Evolutionary conservation across 2,888 invertebrate species (phyloP).

Genomic region (Opisthograptis luteolata): DNA sequence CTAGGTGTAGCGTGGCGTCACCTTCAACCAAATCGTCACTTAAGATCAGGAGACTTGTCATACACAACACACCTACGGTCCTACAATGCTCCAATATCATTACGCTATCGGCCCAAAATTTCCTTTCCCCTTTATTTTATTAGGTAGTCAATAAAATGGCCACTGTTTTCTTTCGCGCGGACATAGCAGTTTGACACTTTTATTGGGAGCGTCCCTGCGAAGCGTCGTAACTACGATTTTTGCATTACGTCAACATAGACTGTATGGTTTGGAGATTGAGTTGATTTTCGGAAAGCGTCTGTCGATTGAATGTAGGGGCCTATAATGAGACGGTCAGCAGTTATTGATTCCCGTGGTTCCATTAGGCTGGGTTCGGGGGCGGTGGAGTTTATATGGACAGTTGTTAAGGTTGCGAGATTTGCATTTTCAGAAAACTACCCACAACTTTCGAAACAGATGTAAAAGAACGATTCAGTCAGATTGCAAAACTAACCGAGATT

Average conservation of each 20-base stretch:
- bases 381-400: conserved; percentile 4
- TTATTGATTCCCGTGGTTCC: conserved; percentile 75
- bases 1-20: too few species aligned
- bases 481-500: too few species aligned
- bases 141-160: conserved; percentile 67
- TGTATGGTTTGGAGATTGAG: conserved; percentile 37
- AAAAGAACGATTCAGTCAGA: too few species aligned
- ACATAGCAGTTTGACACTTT: conserved; percentile 49
- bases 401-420: not conserved
- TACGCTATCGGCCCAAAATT: conserved; percentile 29
- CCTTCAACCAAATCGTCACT: too few species aligned
- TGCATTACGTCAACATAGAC: conserved; percentile 3
- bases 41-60: too few species aligned
- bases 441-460: too few species aligned
- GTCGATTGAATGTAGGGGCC: conserved; percentile 71
- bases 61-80: conserved; percentile 22
- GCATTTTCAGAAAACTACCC: too few species aligned
- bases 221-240: conserved; percentile 24
- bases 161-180: conserved; percentile 64
- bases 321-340: conserved; percentile 81
- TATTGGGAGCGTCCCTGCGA: conserved; percentile 30
- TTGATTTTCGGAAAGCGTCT: conserved; percentile 37
- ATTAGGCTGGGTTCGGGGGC: conserved; percentile 39
- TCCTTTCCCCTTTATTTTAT: conserved; percentile 61
- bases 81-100: conserved; percentile 26